Conservation (phyloP, 2,113 vertebrate genomes). For the Cebus imitator region DNA sequence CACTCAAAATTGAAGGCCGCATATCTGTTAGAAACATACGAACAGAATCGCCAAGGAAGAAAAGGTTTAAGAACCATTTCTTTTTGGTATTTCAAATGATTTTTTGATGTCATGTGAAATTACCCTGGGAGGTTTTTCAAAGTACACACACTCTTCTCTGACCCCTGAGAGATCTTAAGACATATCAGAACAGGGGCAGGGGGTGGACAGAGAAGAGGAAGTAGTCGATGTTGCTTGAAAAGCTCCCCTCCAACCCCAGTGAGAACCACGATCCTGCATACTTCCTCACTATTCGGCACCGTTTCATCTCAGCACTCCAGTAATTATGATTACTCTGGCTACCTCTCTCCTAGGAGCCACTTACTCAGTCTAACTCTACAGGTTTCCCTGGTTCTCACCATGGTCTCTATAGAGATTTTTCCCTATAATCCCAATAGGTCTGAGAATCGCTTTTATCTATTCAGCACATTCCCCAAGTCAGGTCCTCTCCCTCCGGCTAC, state of each 20-base stretch:
- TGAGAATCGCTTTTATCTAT: neutral
- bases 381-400: neutral
- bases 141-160: neutral
- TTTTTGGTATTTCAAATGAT: neutral
- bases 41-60: neutral
- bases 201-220: neutral
- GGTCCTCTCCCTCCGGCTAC: neutral
- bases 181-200: neutral
- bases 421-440: neutral
- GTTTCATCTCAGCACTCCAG: neutral
- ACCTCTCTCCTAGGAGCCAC: neutral
- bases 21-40: neutral
- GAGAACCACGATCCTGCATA: neutral
- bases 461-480: neutral
- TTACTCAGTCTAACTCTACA: neutral
- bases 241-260: neutral
- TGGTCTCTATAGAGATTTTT: neutral
- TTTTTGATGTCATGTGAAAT: neutral
- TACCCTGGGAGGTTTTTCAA: neutral
- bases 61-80: neutral
- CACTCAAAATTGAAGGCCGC: neutral
- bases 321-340: neutral
- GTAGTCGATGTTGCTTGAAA: neutral
- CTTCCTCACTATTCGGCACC: neutral
- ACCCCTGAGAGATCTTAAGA: neutral